Conservation (phyloP, 2,797 vertebrate genomes). For the Perodicticus potto region DNA sequence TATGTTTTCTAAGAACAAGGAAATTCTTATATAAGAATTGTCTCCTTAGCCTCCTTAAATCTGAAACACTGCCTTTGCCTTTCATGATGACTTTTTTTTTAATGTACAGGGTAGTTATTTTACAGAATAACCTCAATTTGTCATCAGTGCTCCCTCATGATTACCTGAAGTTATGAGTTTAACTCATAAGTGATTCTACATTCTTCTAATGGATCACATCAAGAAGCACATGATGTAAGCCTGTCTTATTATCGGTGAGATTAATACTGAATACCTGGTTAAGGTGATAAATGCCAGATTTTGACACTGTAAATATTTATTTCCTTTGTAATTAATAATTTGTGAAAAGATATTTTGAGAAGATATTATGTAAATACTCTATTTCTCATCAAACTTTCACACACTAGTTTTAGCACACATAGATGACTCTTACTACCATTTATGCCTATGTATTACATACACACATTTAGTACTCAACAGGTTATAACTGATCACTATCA, state of each 20-base stretch:
- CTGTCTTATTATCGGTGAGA: background rate
- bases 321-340: background rate
- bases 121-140: background rate
- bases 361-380: background rate
- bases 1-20: slow-evolving; percentile 47
- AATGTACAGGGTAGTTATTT: background rate
- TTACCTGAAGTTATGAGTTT: background rate
- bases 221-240: background rate
- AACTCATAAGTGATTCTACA: background rate
- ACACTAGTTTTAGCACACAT: background rate
- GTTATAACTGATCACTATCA: background rate
- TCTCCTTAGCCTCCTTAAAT: background rate
- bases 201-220: background rate
- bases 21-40: background rate
- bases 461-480: background rate
- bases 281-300: background rate
- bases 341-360: background rate
- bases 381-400: slow-evolving; percentile 4
- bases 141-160: background rate
- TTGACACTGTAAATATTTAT: background rate
- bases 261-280: background rate
- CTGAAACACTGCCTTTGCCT: background rate
- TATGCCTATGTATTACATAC: background rate
- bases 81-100: background rate
- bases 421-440: background rate